phyloP scores from a whole-genome alignment of 2,113 vertebrate species.

The Embiotoca jacksoni region DNA sequence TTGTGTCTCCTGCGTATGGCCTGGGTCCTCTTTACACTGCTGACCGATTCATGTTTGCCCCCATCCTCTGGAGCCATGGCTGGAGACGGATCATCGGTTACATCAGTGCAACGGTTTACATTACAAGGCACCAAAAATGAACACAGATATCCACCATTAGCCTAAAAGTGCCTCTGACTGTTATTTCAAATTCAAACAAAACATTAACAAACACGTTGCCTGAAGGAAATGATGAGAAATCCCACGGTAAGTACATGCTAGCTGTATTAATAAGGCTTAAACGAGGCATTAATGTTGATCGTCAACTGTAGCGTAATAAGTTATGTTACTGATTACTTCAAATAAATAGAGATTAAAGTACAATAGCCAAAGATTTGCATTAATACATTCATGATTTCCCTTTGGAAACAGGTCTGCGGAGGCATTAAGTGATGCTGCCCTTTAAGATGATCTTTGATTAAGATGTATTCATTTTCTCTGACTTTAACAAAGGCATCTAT shows the following conservation, averaged over 20 bases:
- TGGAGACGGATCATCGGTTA: conserved; percentile 52
- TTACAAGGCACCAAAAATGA: conserved; percentile 10
- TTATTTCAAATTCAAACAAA: background rate
- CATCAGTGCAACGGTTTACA: conserved; percentile 10
- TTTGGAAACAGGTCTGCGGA: too few species aligned
- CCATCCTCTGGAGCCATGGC: conserved; percentile 83
- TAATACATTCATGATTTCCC: too few species aligned
- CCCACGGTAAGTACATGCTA: background rate
- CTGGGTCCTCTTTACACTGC: conserved; percentile 89
- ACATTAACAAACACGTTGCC: too few species aligned
- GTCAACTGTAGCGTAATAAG: too few species aligned
- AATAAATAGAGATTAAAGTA: too few species aligned
- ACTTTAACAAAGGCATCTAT: too few species aligned
- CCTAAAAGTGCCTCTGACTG: background rate
- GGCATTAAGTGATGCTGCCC: too few species aligned
- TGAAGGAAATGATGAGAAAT: background rate
- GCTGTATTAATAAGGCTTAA: background rate
- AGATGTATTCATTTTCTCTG: too few species aligned
- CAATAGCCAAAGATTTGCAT: too few species aligned
- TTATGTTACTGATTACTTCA: too few species aligned
- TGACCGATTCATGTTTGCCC: conserved; percentile 85
- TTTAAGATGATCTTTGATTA: too few species aligned
- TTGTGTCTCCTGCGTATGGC: conserved; percentile 92
- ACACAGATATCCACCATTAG: background rate
- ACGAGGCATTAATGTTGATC: background rate